These are phyloP conservation scores for Sialia sialis DNA, from an alignment of 2,113 vertebrate species.

Conservation along the genomic window DNA sequence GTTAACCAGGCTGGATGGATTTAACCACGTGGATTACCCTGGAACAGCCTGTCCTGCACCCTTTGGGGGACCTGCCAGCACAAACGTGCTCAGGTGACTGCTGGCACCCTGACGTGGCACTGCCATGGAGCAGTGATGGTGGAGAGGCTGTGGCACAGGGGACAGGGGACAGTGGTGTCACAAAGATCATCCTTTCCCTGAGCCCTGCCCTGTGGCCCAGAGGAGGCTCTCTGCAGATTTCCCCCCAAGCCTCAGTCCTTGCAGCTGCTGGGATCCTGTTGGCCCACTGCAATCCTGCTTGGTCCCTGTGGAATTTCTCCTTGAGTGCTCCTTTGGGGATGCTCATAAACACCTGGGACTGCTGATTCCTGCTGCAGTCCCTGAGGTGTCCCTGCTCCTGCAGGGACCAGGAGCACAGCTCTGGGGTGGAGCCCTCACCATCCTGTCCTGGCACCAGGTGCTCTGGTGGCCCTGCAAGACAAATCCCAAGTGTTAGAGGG, in stretches of 20 bases:
- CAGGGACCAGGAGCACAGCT: background rate
- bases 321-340: background rate
- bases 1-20: background rate
- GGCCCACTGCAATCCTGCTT: background rate
- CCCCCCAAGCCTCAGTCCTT: background rate
- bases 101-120: rapidly evolving
- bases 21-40: rapidly evolving
- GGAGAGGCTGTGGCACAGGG: background rate
- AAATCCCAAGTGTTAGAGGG: too few species aligned
- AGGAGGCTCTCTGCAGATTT: background rate
- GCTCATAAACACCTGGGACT: background rate
- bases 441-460: background rate
- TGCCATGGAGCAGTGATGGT: rapidly evolving
- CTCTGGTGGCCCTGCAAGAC: background rate
- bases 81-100: background rate
- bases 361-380: background rate
- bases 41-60: background rate
- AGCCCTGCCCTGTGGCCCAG: background rate
- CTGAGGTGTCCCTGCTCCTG: background rate
- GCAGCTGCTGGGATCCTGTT: background rate
- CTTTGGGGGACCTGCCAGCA: background rate
- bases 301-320: background rate
- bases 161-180: background rate
- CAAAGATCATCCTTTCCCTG: background rate
- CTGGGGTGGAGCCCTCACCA: background rate